These are phyloP conservation scores for Camptogramma bilineatum DNA, from an alignment of 2,888 invertebrate genomes.

Conservation along the genomic window DNA sequence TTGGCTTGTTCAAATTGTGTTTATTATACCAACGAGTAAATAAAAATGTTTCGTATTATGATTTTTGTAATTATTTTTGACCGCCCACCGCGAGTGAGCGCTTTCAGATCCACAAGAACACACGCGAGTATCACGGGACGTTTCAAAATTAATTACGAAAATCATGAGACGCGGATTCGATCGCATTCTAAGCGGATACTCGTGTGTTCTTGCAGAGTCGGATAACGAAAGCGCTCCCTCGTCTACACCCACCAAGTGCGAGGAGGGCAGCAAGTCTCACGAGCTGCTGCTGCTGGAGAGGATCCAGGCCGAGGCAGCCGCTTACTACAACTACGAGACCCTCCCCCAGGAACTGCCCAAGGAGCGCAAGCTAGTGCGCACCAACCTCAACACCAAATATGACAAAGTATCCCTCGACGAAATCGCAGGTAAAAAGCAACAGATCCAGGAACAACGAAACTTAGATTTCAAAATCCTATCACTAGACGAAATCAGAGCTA, in stretches of 20 bases:
- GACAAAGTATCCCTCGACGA: constrained; percentile 82
- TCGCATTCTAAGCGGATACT: constrained; percentile 63
- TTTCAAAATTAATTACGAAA: constrained; percentile 84
- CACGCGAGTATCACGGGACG: constrained; percentile 73
- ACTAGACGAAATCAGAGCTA: constrained; percentile 81
- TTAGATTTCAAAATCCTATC: constrained; percentile 80
- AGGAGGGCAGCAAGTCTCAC: constrained; percentile 84
- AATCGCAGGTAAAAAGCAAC: constrained; percentile 68
- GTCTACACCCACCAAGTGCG: constrained; percentile 83
- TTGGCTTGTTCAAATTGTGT: constrained; percentile 84
- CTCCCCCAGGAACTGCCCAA: constrained; percentile 55
- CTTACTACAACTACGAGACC: constrained; percentile 88
- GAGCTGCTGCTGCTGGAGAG: constrained; percentile 89
- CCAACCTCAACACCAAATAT: constrained; percentile 71
- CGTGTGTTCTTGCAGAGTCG: constrained; percentile 91
- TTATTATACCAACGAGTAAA: constrained; percentile 83
- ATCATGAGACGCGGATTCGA: constrained; percentile 60
- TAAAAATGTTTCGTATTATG: constrained; percentile 84
- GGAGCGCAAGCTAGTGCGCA: constrained; percentile 63
- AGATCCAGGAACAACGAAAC: constrained; percentile 52
- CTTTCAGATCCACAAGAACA: constrained; percentile 78
- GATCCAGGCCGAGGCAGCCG: constrained; percentile 89
- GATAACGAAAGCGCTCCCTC: constrained; percentile 90
- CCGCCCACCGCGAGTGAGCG: constrained; percentile 67
- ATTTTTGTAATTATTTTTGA: constrained; percentile 86